These are phyloP conservation scores for Lepisosteus osseus DNA, from an alignment of 2,113 vertebrate genomes.

Conservation along the genomic window DNA sequence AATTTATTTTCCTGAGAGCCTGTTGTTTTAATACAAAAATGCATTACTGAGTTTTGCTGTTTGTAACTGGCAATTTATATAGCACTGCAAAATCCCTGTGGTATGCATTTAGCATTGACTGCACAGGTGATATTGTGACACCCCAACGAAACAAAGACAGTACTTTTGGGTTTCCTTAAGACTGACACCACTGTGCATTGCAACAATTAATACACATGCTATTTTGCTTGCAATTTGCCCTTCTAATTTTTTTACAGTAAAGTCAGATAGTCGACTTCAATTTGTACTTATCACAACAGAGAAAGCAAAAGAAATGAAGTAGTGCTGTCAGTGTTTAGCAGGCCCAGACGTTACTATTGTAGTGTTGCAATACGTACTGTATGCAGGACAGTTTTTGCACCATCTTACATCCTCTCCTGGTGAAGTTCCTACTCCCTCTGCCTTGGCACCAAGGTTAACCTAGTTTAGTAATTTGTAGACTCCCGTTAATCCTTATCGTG, in stretches of 20 bases:
- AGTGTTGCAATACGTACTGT: slow-evolving; percentile 28
- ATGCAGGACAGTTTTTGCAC: not conserved
- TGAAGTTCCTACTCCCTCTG: not conserved
- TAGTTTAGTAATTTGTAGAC: slow-evolving; percentile 95
- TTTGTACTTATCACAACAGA: slow-evolving; percentile 18
- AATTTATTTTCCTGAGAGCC: slow-evolving; percentile 32
- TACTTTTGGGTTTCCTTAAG: not conserved
- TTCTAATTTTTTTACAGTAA: slow-evolving; percentile 13
- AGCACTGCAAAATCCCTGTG: slow-evolving; percentile 20
- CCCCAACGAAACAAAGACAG: slow-evolving; percentile 37
- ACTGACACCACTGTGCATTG: slow-evolving; percentile 27
- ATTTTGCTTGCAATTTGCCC: not conserved
- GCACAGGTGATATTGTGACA: slow-evolving; percentile 23
- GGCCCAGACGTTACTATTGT: slow-evolving; percentile 8
- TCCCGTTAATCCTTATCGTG: slow-evolving; percentile 91
- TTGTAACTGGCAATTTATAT: slow-evolving; percentile 14
- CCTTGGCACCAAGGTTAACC: slow-evolving; percentile 63
- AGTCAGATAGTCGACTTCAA: slow-evolving; percentile 19
- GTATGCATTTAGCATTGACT: slow-evolving; percentile 4
- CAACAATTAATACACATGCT: slow-evolving; percentile 33
- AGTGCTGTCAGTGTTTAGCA: slow-evolving; percentile 27
- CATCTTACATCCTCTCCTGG: not conserved
- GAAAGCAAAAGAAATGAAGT: not conserved
- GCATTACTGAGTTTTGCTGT: slow-evolving; percentile 22
- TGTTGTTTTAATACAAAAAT: slow-evolving; percentile 20